These are phyloP conservation scores for Thereva nobilitata DNA, from an alignment of 2,888 invertebrate species.

Conservation along the genomic window DNA sequence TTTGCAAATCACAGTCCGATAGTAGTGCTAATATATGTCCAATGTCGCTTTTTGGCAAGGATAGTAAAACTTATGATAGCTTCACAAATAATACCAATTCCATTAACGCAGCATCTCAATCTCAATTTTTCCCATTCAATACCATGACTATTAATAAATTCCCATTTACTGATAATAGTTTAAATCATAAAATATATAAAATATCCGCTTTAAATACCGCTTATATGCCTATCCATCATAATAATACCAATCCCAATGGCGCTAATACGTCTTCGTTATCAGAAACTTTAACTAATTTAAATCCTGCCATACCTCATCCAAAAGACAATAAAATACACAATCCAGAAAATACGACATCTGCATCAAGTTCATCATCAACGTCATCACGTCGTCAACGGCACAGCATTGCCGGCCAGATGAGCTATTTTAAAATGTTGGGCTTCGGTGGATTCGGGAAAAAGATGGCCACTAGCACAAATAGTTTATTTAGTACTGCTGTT, in stretches of 20 bases:
- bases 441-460: slow-evolving; percentile 71
- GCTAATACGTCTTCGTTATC: slow-evolving; percentile 43
- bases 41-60: not conserved
- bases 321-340: slow-evolving; percentile 48
- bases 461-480: slow-evolving; percentile 72
- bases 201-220: slow-evolving; percentile 7
- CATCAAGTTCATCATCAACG: slow-evolving; percentile 55
- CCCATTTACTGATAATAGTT: not conserved
- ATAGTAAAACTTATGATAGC: slow-evolving; percentile 6
- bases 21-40: slow-evolving; percentile 14
- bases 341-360: slow-evolving; percentile 54
- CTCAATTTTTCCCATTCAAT: slow-evolving; percentile 34
- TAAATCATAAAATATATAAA: slow-evolving; percentile 6
- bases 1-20: slow-evolving; percentile 7
- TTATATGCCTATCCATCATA: not conserved
- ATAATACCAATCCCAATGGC: not conserved
- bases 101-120: slow-evolving; percentile 40
- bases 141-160: not conserved
- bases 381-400: slow-evolving; percentile 84
- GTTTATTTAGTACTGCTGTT: slow-evolving; percentile 94
- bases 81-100: slow-evolving; percentile 21
- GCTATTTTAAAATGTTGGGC: slow-evolving; percentile 88
- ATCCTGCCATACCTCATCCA: slow-evolving; percentile 48
- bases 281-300: slow-evolving; percentile 46
- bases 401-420: slow-evolving; percentile 95